Evolutionary conservation across 2,797 vertebrate species (phyloP).

Genomic region (Premnoplex brunnescens): DNA sequence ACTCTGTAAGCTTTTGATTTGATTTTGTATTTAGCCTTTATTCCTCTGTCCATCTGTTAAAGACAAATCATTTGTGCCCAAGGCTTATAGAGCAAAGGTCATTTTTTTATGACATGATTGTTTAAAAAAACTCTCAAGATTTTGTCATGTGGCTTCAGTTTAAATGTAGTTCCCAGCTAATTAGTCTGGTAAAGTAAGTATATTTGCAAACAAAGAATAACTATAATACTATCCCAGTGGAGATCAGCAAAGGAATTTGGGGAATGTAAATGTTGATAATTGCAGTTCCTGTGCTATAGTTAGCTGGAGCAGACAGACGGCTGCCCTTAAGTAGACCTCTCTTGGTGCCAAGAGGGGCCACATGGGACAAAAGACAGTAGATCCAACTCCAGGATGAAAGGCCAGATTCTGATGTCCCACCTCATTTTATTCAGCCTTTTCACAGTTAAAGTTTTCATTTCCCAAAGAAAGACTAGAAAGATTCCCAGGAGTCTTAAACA

Average conservation of each 20-base stretch:
- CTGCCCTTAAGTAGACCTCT: background rate
- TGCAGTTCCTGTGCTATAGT: slow-evolving; percentile 25
- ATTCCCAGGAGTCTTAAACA: background rate
- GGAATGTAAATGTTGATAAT: slow-evolving; percentile 52
- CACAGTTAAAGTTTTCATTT: background rate
- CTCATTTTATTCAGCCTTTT: background rate
- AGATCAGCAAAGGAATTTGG: slow-evolving; percentile 50
- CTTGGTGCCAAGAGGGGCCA: background rate
- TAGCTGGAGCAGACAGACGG: background rate
- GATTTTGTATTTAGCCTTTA: background rate
- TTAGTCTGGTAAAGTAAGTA: slow-evolving; percentile 40
- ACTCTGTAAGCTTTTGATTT: background rate
- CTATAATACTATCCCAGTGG: slow-evolving; percentile 48
- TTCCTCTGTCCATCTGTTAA: background rate
- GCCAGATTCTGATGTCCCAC: background rate
- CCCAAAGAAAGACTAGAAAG: background rate
- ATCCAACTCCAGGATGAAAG: background rate
- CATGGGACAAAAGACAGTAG: background rate
- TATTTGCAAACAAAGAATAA: slow-evolving; percentile 73
- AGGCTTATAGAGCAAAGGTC: background rate
- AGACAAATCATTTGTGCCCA: background rate
- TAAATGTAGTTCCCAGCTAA: slow-evolving; percentile 59
- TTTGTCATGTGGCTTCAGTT: slow-evolving; percentile 6
- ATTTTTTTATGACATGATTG: background rate
- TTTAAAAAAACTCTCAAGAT: background rate